Evolutionary conservation across 2,888 invertebrate species (phyloP).

Genomic region (Cheilosia vulpina): DNA sequence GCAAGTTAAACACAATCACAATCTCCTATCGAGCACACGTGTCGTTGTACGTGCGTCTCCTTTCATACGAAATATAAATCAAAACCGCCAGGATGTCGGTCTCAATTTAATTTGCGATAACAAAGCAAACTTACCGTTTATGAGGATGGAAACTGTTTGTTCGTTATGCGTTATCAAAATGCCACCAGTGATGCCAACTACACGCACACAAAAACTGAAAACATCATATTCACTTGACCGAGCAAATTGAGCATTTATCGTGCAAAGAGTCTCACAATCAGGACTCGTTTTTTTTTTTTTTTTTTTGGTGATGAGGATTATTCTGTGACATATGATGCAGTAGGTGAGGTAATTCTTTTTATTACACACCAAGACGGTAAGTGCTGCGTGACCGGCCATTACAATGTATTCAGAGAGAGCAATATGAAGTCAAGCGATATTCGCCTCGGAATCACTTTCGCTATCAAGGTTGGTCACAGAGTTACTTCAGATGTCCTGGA

Average conservation of each 20-base stretch:
- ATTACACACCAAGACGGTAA: constrained; percentile 33
- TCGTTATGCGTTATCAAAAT: constrained; percentile 47
- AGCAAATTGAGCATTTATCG: constrained; percentile 58
- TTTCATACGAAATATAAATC: constrained; percentile 8
- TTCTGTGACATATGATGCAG: not conserved
- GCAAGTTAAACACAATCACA: not conserved
- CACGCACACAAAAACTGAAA: constrained; percentile 2
- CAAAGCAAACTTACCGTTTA: constrained; percentile 19
- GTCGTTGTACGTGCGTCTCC: not conserved
- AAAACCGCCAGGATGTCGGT: constrained; percentile 30
- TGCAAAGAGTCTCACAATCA: constrained; percentile 34
- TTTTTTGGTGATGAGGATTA: not conserved
- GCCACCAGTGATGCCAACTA: constrained; percentile 10
- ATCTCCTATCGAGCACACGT: not conserved
- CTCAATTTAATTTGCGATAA: constrained; percentile 40
- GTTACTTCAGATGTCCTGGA: constrained; percentile 14
- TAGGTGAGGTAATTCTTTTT: constrained; percentile 53
- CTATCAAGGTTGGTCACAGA: constrained; percentile 1
- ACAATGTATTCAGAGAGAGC: constrained; percentile 44
- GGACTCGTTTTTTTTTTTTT: constrained; percentile 1
- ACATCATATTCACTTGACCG: constrained; percentile 44
- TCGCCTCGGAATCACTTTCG: constrained; percentile 13
- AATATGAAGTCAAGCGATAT: constrained; percentile 51
- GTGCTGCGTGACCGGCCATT: constrained; percentile 40
- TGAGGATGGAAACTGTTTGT: constrained; percentile 27